Conservation (phyloP, 2,888 invertebrate genomes). For the Pristionchus mayeri region DNA sequence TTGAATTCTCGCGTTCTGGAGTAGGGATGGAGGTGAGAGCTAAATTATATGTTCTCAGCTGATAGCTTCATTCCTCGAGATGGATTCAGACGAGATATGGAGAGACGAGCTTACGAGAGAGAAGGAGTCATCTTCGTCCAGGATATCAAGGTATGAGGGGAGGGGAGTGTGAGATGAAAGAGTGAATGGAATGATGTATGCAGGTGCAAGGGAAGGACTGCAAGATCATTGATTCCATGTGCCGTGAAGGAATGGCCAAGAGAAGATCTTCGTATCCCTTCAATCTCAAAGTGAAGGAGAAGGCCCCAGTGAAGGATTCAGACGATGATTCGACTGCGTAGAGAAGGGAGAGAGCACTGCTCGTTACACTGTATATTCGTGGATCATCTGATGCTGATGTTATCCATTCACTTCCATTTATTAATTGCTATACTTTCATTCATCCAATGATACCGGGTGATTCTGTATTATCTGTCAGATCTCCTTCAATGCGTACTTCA, state of each 20-base stretch:
- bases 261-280: background rate
- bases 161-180: too few species aligned
- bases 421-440: background rate
- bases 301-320: too few species aligned
- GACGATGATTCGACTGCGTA: too few species aligned
- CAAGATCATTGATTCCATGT: background rate
- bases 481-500: background rate
- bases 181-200: background rate
- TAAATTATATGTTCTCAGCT: background rate
- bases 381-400: too few species aligned
- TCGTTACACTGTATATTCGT: too few species aligned
- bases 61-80: background rate
- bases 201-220: background rate
- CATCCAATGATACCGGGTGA: background rate
- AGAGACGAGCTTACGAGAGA: constrained; percentile 20
- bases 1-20: too few species aligned
- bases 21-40: background rate
- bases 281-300: background rate
- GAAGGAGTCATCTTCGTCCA: constrained; percentile 2
- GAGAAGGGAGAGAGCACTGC: too few species aligned
- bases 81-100: background rate
- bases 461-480: background rate
- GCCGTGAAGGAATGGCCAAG: too few species aligned
- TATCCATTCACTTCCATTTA: too few species aligned
- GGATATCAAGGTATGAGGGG: constrained; percentile 1